Evolutionary conservation across 2,888 invertebrate species (phyloP).

Genomic region (Tipula unca): DNA sequence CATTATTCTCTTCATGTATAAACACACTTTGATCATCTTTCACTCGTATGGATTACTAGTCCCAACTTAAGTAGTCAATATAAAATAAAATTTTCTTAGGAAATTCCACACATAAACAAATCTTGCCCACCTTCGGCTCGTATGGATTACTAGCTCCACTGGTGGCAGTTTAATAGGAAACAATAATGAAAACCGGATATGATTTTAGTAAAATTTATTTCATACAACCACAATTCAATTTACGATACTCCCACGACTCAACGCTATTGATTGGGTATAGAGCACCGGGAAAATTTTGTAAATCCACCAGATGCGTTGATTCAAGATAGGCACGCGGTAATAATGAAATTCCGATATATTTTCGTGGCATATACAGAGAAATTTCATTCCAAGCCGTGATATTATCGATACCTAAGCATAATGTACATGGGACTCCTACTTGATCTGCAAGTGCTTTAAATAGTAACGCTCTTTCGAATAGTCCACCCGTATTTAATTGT

Average conservation of each 20-base stretch:
- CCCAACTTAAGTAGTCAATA: too few relatives aligned
- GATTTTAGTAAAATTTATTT: not conserved
- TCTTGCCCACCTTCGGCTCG: too few relatives aligned
- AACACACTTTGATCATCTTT: too few relatives aligned
- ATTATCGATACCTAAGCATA: conserved; percentile 49
- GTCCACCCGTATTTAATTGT: conserved; percentile 48
- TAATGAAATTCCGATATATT: not conserved
- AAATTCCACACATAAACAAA: too few relatives aligned
- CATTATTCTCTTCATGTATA: too few relatives aligned
- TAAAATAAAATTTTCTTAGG: too few relatives aligned
- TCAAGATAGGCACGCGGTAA: conserved; percentile 48
- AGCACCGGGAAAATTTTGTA: conserved; percentile 45
- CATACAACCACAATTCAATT: conserved; percentile 22
- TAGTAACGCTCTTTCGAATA: conserved; percentile 53
- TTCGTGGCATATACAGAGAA: conserved; percentile 44
- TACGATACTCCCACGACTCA: conserved; percentile 32
- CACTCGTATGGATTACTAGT: too few relatives aligned
- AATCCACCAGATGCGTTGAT: conserved; percentile 54
- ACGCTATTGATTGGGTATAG: conserved; percentile 39
- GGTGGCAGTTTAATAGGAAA: too few relatives aligned
- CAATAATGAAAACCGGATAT: too few relatives aligned
- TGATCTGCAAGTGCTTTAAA: conserved; percentile 58
- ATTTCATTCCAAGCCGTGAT: conserved; percentile 54
- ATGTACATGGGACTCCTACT: conserved; percentile 50
- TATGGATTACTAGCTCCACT: too few relatives aligned